Evolutionary conservation across 1,140 invertebrate species (phyloP).

Genomic region (Akabosia matsudoensis): DNA sequence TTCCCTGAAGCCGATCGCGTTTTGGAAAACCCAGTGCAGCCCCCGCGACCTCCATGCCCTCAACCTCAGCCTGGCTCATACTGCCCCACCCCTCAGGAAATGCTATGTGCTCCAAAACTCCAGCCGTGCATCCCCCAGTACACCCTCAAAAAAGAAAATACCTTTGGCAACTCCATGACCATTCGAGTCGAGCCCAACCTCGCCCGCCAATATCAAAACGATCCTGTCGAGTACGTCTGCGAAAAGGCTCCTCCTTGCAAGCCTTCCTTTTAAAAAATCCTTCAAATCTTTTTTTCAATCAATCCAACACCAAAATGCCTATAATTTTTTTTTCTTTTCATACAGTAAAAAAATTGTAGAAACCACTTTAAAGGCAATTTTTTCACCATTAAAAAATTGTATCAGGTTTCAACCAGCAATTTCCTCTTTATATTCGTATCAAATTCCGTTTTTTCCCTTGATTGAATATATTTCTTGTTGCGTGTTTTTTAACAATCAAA

Average conservation of each 20-base stretch:
- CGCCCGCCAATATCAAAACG: background rate
- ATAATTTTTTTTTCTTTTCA: background rate
- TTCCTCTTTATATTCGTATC: no score
- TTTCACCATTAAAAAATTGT: no score
- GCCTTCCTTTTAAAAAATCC: background rate
- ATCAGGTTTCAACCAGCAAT: no score
- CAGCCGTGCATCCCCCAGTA: background rate
- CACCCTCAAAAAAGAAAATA: background rate
- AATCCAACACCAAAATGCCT: background rate
- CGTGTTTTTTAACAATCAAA: no score
- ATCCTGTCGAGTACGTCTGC: conserved; percentile 12
- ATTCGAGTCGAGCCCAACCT: background rate
- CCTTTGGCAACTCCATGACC: background rate
- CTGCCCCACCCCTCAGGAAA: background rate
- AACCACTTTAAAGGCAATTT: no score
- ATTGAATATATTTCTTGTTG: no score
- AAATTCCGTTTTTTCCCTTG: no score
- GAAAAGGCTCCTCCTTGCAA: background rate
- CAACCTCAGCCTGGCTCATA: background rate
- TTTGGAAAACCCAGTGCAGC: background rate
- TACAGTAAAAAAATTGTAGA: background rate
- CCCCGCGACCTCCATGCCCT: background rate
- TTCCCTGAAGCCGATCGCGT: conserved; percentile 1
- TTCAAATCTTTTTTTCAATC: background rate
- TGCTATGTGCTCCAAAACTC: background rate